Conservation (phyloP, 2,797 vertebrate genomes). For the Megalops cyprinoides region DNA sequence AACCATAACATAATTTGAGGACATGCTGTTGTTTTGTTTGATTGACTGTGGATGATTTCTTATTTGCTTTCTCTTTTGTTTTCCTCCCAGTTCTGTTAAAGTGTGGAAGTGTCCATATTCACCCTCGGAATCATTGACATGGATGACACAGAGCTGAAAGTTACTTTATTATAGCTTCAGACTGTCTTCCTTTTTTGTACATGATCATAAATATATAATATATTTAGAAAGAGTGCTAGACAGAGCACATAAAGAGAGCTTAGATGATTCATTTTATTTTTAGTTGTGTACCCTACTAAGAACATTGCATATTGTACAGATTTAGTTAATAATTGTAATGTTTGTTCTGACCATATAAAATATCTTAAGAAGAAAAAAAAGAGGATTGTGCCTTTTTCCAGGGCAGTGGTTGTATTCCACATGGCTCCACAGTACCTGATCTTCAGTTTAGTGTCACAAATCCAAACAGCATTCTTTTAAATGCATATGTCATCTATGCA, state of each 20-base stretch:
- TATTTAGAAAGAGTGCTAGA: constrained; percentile 25
- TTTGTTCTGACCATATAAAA: constrained; percentile 18
- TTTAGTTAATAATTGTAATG: constrained; percentile 24
- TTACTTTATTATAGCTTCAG: constrained; percentile 41
- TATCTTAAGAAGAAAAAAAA: constrained; percentile 22
- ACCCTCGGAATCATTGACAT: constrained; percentile 35
- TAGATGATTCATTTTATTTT: constrained; percentile 13
- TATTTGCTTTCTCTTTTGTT: constrained; percentile 27
- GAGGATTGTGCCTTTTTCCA: constrained; percentile 27
- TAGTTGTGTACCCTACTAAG: neutral
- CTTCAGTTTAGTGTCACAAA: constrained; percentile 21
- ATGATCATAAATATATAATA: constrained; percentile 38
- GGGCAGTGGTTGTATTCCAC: constrained; percentile 8
- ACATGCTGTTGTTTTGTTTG: too few relatives aligned
- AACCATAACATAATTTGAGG: too few relatives aligned
- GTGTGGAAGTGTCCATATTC: constrained; percentile 35
- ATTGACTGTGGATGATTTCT: too few relatives aligned
- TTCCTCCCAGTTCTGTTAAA: constrained; percentile 86
- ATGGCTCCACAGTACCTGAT: constrained; percentile 25
- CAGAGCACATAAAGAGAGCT: constrained; percentile 19
- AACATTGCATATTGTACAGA: constrained; percentile 22
- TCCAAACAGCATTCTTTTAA: neutral
- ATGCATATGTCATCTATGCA: constrained; percentile 14
- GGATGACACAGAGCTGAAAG: constrained; percentile 45
- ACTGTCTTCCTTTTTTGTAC: constrained; percentile 48